Conservation (phyloP, 2,888 invertebrate genomes). For the Chesias legatella region DNA sequence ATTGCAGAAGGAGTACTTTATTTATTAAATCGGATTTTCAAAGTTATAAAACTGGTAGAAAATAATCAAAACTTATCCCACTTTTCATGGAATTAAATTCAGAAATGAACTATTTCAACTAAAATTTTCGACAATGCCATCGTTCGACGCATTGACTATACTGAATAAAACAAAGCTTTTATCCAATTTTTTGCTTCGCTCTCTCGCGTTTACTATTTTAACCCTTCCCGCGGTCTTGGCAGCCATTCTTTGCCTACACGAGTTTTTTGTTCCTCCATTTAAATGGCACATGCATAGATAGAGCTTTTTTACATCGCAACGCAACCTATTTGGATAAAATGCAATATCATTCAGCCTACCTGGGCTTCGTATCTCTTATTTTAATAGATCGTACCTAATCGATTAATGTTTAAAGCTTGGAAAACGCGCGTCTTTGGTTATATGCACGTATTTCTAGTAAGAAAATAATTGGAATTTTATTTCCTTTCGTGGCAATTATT, state of each 20-base stretch:
- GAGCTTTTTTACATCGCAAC: constrained; percentile 60
- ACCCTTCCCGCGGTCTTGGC: constrained; percentile 71
- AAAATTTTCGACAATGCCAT: no score
- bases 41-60: no score
- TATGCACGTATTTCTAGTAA: constrained; percentile 21
- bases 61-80: no score
- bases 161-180: constrained; percentile 50
- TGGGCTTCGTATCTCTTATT: constrained; percentile 60
- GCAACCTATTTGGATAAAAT: constrained; percentile 63
- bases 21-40: no score
- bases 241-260: constrained; percentile 72
- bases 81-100: no score
- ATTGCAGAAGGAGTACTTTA: no score
- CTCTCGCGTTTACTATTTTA: constrained; percentile 52
- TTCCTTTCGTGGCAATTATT: no score
- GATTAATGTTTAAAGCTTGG: constrained; percentile 55
- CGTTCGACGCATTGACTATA: constrained; percentile 31
- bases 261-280: constrained; percentile 70
- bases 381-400: constrained; percentile 72
- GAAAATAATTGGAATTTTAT: constrained; percentile 15
- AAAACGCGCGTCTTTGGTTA: constrained; percentile 20
- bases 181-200: constrained; percentile 64
- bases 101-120: no score
- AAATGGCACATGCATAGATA: constrained; percentile 79
- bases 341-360: constrained; percentile 77